A percentile compares a stretch with the other conserved stretches of the same genome.
Evolutionary conservation across 2,797 vertebrate genomes (phyloP).

Genomic region (Florisuga fusca): DNA sequence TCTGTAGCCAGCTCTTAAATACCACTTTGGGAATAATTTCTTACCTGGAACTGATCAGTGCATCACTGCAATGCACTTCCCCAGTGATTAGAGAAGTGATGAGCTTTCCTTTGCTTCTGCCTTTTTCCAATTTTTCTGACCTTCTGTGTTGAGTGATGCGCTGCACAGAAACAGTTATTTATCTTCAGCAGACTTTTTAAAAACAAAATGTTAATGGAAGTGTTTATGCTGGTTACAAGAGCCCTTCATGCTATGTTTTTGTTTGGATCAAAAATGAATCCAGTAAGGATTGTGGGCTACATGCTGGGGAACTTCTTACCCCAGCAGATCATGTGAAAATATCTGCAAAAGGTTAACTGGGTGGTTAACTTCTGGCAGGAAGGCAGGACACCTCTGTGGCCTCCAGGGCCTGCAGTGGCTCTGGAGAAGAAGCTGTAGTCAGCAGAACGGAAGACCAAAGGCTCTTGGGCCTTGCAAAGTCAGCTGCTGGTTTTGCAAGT

Average conservation of each 20-base stretch:
- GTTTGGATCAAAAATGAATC: not conserved
- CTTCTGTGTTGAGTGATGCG: rapidly evolving
- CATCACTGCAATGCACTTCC: not conserved
- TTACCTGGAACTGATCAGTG: not conserved
- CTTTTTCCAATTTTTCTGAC: not conserved
- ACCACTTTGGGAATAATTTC: not conserved
- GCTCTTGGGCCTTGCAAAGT: not conserved
- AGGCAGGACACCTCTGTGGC: not conserved
- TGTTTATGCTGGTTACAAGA: not conserved
- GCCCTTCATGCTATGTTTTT: not conserved
- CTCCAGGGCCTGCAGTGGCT: not conserved
- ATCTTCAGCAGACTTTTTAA: not conserved
- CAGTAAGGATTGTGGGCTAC: rapidly evolving
- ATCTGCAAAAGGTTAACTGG: not conserved
- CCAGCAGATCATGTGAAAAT: not conserved
- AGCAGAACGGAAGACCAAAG: not conserved
- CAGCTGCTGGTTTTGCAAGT: not conserved
- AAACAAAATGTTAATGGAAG: not conserved
- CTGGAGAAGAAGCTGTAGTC: not conserved
- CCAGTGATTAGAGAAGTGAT: not conserved
- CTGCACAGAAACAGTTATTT: not conserved
- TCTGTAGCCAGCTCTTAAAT: not conserved
- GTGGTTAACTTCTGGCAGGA: not conserved
- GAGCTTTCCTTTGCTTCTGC: not conserved
- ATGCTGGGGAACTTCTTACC: not conserved